Conservation (phyloP, 2,113 vertebrate genomes). For the Neotoma lepida region DNA sequence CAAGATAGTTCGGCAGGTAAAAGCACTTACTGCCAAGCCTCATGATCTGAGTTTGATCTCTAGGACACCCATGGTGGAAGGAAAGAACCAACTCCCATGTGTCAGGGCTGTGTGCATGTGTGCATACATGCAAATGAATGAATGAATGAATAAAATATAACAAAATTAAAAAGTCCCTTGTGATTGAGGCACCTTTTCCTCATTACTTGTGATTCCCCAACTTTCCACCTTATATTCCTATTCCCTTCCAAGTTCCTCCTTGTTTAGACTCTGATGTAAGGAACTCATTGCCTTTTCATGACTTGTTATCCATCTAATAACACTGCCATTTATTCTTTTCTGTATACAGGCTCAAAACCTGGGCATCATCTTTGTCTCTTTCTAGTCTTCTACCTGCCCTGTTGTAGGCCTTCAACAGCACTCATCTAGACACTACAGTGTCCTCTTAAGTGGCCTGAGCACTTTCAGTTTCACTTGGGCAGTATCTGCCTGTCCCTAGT, state of each 20-base stretch:
- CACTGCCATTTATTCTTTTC: not conserved
- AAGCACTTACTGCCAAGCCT: not conserved
- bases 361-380: not conserved
- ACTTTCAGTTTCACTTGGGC: not conserved
- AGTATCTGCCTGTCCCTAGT: not conserved
- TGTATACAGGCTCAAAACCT: not conserved
- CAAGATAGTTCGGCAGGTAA: not conserved
- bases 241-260: not conserved
- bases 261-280: not conserved
- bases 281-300: not conserved
- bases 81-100: not conserved
- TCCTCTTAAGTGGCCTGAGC: not conserved
- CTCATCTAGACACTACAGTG: not conserved
- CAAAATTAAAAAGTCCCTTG: not conserved
- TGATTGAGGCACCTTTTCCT: not conserved
- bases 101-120: not conserved
- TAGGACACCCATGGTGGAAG: not conserved
- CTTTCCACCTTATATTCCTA: not conserved
- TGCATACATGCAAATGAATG: not conserved
- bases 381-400: not conserved
- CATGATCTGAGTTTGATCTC: not conserved
- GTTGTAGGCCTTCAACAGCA: not conserved
- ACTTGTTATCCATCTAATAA: constrained; percentile 1
- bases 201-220: not conserved
- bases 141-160: not conserved